Evolutionary conservation across 2,888 invertebrate species (phyloP), one percentile per base, ranked within the genome.

Genomic region (Leptopterna dolabrata): DNA sequence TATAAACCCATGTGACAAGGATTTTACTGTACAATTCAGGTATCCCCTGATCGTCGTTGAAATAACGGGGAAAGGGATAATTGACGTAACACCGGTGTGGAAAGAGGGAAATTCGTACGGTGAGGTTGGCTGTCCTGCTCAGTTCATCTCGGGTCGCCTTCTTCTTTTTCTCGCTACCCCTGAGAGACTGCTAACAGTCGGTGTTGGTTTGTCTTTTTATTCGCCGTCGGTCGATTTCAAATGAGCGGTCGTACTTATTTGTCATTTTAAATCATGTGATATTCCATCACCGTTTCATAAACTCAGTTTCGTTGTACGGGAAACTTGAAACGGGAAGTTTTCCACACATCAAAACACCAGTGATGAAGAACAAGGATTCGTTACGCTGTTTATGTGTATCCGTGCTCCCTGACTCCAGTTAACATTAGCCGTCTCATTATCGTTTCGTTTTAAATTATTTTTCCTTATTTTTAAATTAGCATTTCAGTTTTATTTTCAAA

Each of bases 351-450:
- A 19, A 55, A 55, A 55, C 29, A 81, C 51, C 47, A 84, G 84
- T 84, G 84, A 84, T 84, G 84, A 84, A 73, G 84, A 84, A 84
- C 45, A 84, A 84, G 45, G 84, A 84, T 73, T 43, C 27, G 55
- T 71, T 71, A 70, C 71, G 19, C 84, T 84, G 84, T 84, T 84
- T 84, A 84, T 45, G 73, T 71, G 73, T 63, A 30, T 41, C 84
- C 71, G 84, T 82, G 82, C n/a, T 55, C 41, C 24, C 70, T 51
- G 24, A 41, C 70, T 63, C 19, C 30, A 82, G 82, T 82, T 82
- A 82, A 63, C 82, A 55, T 70, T 82, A 47, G 81, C 82, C 70
- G 11, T 7, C 24, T 24, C 11, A 24, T n/a, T 19, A 55, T 55
- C 7, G 36, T 4, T 71, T 76, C n/a, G 11, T 43, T 36, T 76